Percentiles rank a stretch among this genome's conserved stretches.
phyloP scores from a whole-genome alignment of 2,888 invertebrate genomes.

The Ashinkailepas kermadecensis region DNA sequence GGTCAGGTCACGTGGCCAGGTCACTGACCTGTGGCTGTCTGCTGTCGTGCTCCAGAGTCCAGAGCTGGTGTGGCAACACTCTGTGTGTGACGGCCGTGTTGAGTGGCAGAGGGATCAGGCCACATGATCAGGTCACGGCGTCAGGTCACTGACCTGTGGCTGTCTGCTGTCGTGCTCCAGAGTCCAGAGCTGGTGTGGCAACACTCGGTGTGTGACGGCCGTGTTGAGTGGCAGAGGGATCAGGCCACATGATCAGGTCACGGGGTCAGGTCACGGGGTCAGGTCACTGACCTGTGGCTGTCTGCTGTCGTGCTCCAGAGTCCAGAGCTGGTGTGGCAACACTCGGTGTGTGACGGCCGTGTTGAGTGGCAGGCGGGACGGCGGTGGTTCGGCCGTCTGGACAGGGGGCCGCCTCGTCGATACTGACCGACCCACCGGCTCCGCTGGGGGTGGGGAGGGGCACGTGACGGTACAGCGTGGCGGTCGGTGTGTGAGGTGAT shows the following conservation, averaged over 20 bases:
- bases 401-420: too few relatives aligned
- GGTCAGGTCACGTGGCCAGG: too few relatives aligned
- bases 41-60: too few relatives aligned
- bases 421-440: too few relatives aligned
- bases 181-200: conserved; percentile 89
- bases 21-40: conserved; percentile 35
- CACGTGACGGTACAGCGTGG: not conserved
- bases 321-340: conserved; percentile 88
- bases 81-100: too few relatives aligned
- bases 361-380: not conserved
- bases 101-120: not conserved
- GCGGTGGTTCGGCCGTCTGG: not conserved
- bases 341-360: conserved; percentile 59
- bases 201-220: conserved; percentile 62
- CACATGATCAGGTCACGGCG: not conserved
- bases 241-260: too few relatives aligned
- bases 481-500: not conserved
- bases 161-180: conserved; percentile 85
- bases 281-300: conserved; percentile 44
- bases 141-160: conserved; percentile 33
- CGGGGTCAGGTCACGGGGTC: too few relatives aligned
- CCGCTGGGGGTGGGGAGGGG: not conserved
- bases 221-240: not conserved
- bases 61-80: too few relatives aligned
- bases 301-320: conserved; percentile 82